phyloP scores from a whole-genome alignment of 2,113 vertebrate species.

The Chloebia gouldiae region DNA sequence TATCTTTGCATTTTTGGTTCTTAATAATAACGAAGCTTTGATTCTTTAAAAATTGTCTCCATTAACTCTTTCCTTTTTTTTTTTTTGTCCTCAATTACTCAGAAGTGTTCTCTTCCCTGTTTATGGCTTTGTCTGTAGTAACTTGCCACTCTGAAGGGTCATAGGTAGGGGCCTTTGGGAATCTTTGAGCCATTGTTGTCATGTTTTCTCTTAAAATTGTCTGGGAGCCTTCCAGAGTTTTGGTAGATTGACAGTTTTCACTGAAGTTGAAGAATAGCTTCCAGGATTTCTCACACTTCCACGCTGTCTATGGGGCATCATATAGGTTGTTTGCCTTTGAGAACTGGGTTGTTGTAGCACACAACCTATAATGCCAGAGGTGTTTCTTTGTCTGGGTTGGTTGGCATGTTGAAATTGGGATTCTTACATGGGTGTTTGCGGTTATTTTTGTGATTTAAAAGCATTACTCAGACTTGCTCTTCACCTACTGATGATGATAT shows the following conservation, averaged over 20 bases:
- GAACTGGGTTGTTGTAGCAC: neutral
- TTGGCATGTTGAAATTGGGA: neutral
- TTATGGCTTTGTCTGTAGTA: neutral
- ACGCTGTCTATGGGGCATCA: neutral
- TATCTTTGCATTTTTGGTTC: neutral
- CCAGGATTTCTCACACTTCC: neutral
- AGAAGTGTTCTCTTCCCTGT: neutral
- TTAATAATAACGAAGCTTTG: neutral
- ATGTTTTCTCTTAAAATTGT: neutral
- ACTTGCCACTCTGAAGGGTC: neutral
- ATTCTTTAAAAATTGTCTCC: neutral
- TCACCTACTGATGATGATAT: neutral
- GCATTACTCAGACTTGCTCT: neutral
- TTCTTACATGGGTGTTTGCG: neutral
- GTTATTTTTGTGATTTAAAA: slow-evolving; percentile 9
- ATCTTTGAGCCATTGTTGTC: neutral
- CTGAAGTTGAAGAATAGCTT: neutral
- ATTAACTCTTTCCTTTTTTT: neutral
- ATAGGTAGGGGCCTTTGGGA: neutral
- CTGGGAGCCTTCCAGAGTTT: neutral
- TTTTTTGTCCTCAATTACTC: neutral
- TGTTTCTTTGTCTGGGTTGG: neutral
- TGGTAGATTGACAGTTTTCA: neutral
- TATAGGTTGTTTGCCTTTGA: neutral
- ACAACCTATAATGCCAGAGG: neutral